phyloP scores from a whole-genome alignment of 1,140 invertebrate species.

The Drosophila burlai region DNA sequence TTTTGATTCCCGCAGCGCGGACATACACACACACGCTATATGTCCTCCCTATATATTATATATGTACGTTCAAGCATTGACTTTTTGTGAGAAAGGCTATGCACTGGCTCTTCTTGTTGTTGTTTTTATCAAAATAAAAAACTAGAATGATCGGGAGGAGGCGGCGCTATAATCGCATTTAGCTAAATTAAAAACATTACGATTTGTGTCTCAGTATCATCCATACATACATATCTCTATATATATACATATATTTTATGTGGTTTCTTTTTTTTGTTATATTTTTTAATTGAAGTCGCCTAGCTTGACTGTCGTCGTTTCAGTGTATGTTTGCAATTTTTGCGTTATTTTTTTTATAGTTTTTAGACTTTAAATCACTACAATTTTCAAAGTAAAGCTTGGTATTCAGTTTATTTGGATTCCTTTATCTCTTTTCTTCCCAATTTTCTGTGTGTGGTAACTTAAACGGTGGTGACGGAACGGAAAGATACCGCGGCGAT shows the following conservation, averaged over 20 bases:
- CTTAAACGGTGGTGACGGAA: slow-evolving; percentile 24
- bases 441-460: slow-evolving; percentile 29
- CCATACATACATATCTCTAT: slow-evolving; percentile 54
- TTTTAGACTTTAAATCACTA: slow-evolving; percentile 68
- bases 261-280: slow-evolving; percentile 22
- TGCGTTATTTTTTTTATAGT: slow-evolving; percentile 10
- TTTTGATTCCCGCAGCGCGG: slow-evolving; percentile 41
- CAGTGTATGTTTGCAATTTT: slow-evolving; percentile 20
- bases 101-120: slow-evolving; percentile 14
- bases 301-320: slow-evolving; percentile 28
- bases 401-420: slow-evolving; percentile 68
- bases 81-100: slow-evolving; percentile 32
- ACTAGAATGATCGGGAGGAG: slow-evolving; percentile 44
- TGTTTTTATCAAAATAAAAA: slow-evolving; percentile 56
- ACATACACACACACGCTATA: slow-evolving; percentile 41
- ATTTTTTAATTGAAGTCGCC: slow-evolving; percentile 34
- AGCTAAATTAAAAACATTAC: slow-evolving; percentile 57
- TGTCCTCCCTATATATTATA: slow-evolving; percentile 5
- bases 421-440: slow-evolving; percentile 16
- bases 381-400: slow-evolving; percentile 79
- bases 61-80: slow-evolving; percentile 47
- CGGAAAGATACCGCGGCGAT: slow-evolving; percentile 13
- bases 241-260: slow-evolving; percentile 26
- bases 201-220: slow-evolving; percentile 50
- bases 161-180: slow-evolving; percentile 28